Evolutionary conservation across 1,140 invertebrate genomes (phyloP).

Genomic region (Diploscapter pachys): DNA sequence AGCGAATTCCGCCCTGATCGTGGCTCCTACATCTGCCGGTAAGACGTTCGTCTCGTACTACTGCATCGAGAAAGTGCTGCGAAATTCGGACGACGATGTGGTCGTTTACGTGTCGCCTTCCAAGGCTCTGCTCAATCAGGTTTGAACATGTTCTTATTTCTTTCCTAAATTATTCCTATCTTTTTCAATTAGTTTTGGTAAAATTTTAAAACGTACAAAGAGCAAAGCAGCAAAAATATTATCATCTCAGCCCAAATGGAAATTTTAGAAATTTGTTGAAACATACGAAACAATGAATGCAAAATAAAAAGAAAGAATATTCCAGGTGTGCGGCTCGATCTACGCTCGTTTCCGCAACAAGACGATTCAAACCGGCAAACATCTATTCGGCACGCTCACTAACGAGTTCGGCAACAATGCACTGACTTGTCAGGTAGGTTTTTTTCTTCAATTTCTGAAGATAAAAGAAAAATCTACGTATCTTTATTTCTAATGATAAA

Average conservation of each 20-base stretch:
- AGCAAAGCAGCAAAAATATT: no score
- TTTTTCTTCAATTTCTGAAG: not conserved
- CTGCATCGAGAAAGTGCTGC: conserved; percentile 58
- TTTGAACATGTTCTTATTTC: conserved; percentile 8
- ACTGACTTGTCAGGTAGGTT: conserved; percentile 48
- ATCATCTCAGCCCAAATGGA: no score
- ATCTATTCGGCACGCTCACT: conserved; percentile 53
- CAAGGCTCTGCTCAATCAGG: conserved; percentile 57
- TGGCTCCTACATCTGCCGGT: conserved; percentile 58
- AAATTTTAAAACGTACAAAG: not conserved
- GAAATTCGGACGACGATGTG: conserved; percentile 53
- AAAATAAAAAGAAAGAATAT: not conserved
- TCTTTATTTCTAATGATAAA: not conserved
- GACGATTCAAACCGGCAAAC: conserved; percentile 46
- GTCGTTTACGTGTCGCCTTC: conserved; percentile 59
- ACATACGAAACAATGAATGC: no score
- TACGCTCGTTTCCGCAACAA: conserved; percentile 59
- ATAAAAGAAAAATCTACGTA: not conserved
- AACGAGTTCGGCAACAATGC: conserved; percentile 50
- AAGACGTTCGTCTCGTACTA: conserved; percentile 59
- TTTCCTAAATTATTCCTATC: not conserved
- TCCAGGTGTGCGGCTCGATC: conserved; percentile 55
- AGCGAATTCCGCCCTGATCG: conserved; percentile 58
- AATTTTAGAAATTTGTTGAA: no score
- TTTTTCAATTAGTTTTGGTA: not conserved